These are phyloP conservation scores for Hypomecis atomaria DNA, from an alignment of 2,888 invertebrate species.

Conservation along the genomic window DNA sequence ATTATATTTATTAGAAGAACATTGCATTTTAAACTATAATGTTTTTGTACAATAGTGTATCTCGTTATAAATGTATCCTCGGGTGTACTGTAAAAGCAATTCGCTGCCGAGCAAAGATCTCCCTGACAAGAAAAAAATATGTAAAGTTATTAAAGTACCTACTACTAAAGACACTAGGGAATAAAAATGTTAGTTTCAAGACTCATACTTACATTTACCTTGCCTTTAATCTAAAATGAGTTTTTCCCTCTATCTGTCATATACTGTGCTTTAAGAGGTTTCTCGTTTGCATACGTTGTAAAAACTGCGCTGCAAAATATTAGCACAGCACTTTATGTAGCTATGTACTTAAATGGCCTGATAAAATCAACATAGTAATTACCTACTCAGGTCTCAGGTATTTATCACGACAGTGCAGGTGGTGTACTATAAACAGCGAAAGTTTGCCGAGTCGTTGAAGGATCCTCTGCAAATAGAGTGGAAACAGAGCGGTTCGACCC, in stretches of 20 bases:
- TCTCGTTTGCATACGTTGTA: conserved; percentile 12
- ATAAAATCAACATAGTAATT: conserved; percentile 46
- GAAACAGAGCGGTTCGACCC: conserved; percentile 33
- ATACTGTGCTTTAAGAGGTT: conserved; percentile 6
- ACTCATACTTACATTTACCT: not conserved
- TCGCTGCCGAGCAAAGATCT: too few species aligned
- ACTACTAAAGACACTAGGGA: not conserved
- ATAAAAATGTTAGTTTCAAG: not conserved
- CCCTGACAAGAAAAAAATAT: too few species aligned
- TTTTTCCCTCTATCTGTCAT: conserved; percentile 13
- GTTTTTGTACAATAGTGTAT: too few species aligned
- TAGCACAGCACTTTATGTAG: conserved; percentile 10
- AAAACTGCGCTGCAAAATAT: conserved; percentile 16
- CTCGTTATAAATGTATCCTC: too few species aligned
- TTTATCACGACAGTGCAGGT: conserved; percentile 59
- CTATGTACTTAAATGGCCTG: conserved; percentile 12
- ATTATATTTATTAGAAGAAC: too few species aligned
- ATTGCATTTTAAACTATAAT: too few species aligned
- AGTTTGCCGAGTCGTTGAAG: conserved; percentile 58
- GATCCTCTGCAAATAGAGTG: conserved; percentile 63
- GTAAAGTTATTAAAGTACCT: too few species aligned
- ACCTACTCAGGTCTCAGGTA: conserved; percentile 41
- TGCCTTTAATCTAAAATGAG: conserved; percentile 7
- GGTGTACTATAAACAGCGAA: conserved; percentile 56
- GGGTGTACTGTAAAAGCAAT: too few species aligned